Conservation (phyloP, 2,113 vertebrate genomes). For the Bungarus multicinctus region DNA sequence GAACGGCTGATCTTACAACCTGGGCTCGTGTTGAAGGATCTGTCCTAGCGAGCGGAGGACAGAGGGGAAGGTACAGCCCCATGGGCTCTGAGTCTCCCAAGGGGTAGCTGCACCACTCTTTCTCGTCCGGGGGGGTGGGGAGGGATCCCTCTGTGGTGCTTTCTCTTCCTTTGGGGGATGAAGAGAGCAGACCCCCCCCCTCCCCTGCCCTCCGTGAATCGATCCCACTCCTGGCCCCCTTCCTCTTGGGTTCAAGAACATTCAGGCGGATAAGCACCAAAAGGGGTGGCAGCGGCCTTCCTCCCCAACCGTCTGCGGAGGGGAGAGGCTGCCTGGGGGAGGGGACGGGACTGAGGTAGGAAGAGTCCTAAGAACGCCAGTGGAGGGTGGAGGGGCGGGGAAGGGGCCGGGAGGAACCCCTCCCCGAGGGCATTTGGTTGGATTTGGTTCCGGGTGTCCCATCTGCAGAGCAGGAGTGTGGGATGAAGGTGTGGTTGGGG, state of each 20-base stretch:
- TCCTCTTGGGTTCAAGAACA: not conserved
- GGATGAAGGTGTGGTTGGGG: not conserved
- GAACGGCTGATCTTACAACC: not conserved
- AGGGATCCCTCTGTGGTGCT: not conserved
- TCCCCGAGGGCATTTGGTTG: slow-evolving; percentile 1
- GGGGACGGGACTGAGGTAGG: slow-evolving; percentile 18
- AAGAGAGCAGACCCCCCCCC: not conserved
- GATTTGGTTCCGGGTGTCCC: slow-evolving; percentile 24
- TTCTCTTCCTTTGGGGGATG: not conserved
- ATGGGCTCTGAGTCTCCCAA: not conserved
- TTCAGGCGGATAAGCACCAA: not conserved
- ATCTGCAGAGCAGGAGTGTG: slow-evolving; percentile 7
- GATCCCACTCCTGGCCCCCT: not conserved
- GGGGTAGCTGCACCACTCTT: no score
- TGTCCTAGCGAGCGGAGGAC: not conserved
- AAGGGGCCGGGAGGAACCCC: not conserved
- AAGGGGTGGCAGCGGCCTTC: not conserved
- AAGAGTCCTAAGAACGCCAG: not conserved
- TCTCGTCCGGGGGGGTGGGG: not conserved
- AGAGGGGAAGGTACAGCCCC: not conserved
- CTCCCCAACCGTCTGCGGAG: not conserved
- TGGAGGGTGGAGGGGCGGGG: not conserved
- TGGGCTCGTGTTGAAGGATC: not conserved
- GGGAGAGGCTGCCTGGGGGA: not conserved
- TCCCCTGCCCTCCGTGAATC: not conserved